phyloP scores from a whole-genome alignment of 1,140 invertebrate genomes.

The Lucilia sericata region DNA sequence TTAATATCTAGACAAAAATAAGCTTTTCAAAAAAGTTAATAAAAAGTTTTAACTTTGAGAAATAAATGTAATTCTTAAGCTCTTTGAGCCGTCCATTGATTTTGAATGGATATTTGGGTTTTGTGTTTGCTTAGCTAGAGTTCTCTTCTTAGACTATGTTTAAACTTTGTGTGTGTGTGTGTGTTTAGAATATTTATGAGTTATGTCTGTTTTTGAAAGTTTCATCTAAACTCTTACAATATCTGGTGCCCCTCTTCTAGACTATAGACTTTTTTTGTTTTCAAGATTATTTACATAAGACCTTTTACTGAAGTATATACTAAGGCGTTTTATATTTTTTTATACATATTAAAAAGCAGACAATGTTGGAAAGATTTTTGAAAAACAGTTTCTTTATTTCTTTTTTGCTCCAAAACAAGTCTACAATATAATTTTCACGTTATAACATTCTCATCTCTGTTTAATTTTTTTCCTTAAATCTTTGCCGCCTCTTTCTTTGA shows the following conservation, averaged over 20 bases:
- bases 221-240: background rate
- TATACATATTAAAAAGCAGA: background rate
- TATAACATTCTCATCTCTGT: background rate
- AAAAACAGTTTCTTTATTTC: background rate
- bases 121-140: background rate
- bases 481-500: no score
- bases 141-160: background rate
- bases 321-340: background rate
- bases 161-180: background rate
- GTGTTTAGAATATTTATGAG: constrained; percentile 23
- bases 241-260: background rate
- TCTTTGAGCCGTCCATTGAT: no score
- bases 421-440: constrained; percentile 3
- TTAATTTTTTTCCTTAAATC: no score
- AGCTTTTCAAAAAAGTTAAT: no score
- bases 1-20: no score
- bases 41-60: no score
- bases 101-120: no score
- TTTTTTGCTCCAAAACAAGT: background rate
- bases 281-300: background rate
- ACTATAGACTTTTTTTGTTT: background rate
- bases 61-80: no score
- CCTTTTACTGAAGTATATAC: background rate
- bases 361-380: background rate
- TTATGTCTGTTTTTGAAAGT: constrained; percentile 34